These are phyloP conservation scores for Notocelia uddmanniana DNA, from an alignment of 2,888 invertebrate species.

Conservation along the genomic window DNA sequence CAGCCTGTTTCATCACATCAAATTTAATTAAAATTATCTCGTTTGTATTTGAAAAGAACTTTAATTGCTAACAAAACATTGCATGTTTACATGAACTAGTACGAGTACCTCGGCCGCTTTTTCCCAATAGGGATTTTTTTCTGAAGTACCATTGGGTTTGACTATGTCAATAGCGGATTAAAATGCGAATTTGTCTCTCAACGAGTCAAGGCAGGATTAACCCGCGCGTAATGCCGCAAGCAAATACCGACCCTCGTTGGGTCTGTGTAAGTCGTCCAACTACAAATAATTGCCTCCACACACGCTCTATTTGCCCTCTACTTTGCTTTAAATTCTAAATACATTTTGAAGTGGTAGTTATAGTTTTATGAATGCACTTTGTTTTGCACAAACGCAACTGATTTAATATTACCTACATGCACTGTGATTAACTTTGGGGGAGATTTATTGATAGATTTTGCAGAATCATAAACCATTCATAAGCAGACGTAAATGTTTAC, in stretches of 20 bases:
- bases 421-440: not conserved
- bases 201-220: constrained; percentile 57
- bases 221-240: constrained; percentile 67
- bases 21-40: constrained; percentile 6
- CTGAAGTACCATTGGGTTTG: constrained; percentile 33
- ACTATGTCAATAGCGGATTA: constrained; percentile 58
- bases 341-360: constrained; percentile 43
- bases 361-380: constrained; percentile 31
- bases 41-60: not conserved
- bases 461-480: not conserved
- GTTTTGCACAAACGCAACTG: constrained; percentile 36
- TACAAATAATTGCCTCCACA: constrained; percentile 66
- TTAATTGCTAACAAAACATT: constrained; percentile 2
- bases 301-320: constrained; percentile 65
- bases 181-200: constrained; percentile 55
- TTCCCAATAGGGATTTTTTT: constrained; percentile 23
- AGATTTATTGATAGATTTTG: not conserved
- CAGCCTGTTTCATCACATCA: constrained; percentile 23
- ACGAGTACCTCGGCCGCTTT: not conserved
- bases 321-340: constrained; percentile 48
- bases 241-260: constrained; percentile 64
- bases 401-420: constrained; percentile 25
- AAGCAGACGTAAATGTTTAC: not conserved
- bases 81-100: not conserved
- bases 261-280: constrained; percentile 59